Conservation (phyloP, 2,888 invertebrate species). For the Eupithecia vulgata region DNA sequence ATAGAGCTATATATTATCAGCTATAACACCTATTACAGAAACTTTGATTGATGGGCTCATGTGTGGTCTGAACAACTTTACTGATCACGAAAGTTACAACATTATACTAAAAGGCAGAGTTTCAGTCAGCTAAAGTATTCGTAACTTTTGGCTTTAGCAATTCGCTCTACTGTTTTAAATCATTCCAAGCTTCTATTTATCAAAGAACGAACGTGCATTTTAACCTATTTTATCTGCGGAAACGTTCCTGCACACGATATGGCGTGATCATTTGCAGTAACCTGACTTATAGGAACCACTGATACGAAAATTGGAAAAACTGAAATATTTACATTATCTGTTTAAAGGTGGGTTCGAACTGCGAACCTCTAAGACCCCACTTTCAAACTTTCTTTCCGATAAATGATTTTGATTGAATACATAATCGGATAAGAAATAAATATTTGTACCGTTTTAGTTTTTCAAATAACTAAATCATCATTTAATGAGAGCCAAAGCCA, state of each 20-base stretch:
- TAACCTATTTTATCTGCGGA: slow-evolving; percentile 18
- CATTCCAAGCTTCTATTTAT: slow-evolving; percentile 3
- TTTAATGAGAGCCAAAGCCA: too few relatives aligned
- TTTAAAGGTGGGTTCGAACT: too few relatives aligned
- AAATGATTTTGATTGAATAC: too few relatives aligned
- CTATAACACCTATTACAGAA: slow-evolving; percentile 7
- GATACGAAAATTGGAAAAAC: slow-evolving; percentile 17
- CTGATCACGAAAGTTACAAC: slow-evolving; percentile 34
- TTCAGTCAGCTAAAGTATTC: neutral
- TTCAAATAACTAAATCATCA: too few relatives aligned
- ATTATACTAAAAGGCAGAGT: neutral
- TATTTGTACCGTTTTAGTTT: too few relatives aligned
- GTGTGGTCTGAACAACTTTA: slow-evolving; percentile 28
- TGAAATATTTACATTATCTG: neutral
- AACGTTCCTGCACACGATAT: slow-evolving; percentile 41
- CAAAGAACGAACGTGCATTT: slow-evolving; percentile 12
- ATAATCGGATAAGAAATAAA: too few relatives aligned
- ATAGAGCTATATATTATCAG: neutral
- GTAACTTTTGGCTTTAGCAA: neutral
- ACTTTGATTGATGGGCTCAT: slow-evolving; percentile 8
- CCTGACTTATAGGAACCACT: slow-evolving; percentile 9
- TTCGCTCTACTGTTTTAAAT: neutral
- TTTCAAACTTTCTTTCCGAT: too few relatives aligned
- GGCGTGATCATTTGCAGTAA: slow-evolving; percentile 52
- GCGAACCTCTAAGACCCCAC: too few relatives aligned